Evolutionary conservation across 2,888 invertebrate genomes (phyloP), one percentile per base, ranked within the genome.

Genomic region (Caenorhabditis drosophilae): DNA sequence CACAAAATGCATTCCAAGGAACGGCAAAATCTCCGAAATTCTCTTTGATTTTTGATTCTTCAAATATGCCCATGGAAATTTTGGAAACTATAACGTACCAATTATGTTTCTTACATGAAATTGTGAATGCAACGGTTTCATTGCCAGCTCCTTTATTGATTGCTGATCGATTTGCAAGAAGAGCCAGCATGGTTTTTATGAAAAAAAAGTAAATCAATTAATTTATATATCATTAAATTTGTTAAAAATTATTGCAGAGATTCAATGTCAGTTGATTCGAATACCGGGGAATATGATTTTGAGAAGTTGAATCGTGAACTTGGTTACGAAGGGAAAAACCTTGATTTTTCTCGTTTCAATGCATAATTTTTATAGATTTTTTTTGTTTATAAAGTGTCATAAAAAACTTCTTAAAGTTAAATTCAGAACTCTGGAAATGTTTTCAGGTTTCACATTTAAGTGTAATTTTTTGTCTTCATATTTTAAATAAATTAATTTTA

Each of bases 1-100:
- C 54, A 2, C 55, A 66, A 9, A 38, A 47, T 4, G 67, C 69
- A 4, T 54, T 66, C 38, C 58, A 67, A 31, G 71, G 68, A 27
- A 69, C 66, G n/a, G 48, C 42, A 20, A 71, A 69, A 36, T 20
- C 62, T 0, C 18, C 38, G 11, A 69, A 69, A 40, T 66, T 42
- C 48, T 46, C 59, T 4, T 1, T 69, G 16, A 27, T 71, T 20
- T 50, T 38, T 49, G 45, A 53, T 16, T 20, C 41, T 4, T 12
- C 49, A 7, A 54, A 42, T 0, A 12, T 36, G 1, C 27, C 41
- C 2, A 23, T 26, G 12, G 51, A 55, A 15, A 25, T 45, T 22
- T 26, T 61, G 47, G 35, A 36, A 34, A 41, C 23, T 9, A 20
- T 54, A 26, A 67, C 67, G 7, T 40, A 63, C 38, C 53, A 35